Evolutionary conservation across 2,797 vertebrate genomes (phyloP), one percentile per base, ranked within the genome.

Genomic region (Discoglossus pictus): DNA sequence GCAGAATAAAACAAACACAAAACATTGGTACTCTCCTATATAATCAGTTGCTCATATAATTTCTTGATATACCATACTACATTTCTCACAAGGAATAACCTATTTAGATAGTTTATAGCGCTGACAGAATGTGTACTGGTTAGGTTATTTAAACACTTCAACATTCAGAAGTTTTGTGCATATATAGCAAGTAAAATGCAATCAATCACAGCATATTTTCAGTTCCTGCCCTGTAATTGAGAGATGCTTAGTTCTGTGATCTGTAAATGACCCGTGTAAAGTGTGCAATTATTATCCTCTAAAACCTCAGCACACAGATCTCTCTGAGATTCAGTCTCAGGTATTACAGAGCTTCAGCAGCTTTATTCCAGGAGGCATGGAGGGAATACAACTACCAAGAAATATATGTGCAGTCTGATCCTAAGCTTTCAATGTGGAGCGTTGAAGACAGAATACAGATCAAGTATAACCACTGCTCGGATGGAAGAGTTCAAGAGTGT

Each of bases 381-480:
- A 25, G 31, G 34, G 43, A 50, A 58, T 66, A 66, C 4, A 40
- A 50, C 24, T 58, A 44, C 48, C 35, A 50, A 44, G 53, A 58
- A 25, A 25, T 27, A 31, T 58, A 15, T 16, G 10, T 24, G 35
- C 43, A 56, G 53, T 24, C 27, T 51, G 54, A 67, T 59, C 43
- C 54, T 31, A 24, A 17, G 54, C 43, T 59, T 67, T 18, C 34
- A 15, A 16, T 24, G 31, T n/a, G 46, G 42, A 38, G 52, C n/a
- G 42, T 35, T 48, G 34, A 31, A 48, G 63, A 20, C 21, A 66
- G 52, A 31, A 18, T 21, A 21, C 43, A 15, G 47, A 47, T 66
- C 52, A 66, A 48, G 8, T 8, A 8, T 8, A 31, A 31, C 4
- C 27, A 4, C 4, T 31, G 4, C 27, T 31, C 27, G 8, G 27